Conservation (phyloP, 1,140 invertebrate genomes). For the Bathynomus jamesi region DNA sequence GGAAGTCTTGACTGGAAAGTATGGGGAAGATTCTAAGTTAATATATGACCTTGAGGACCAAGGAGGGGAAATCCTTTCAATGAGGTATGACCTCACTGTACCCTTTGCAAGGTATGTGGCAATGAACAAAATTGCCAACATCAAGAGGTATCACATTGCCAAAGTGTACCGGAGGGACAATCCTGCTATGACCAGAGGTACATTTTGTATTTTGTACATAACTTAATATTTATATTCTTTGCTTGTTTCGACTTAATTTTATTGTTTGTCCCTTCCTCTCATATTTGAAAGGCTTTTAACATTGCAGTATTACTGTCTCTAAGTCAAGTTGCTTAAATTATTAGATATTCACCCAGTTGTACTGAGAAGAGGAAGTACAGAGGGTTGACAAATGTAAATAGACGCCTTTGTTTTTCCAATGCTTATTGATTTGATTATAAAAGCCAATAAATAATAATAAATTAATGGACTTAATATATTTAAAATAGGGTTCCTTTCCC, state of each 20-base stretch:
- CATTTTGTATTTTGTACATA: neutral
- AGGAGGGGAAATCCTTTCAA: slow-evolving; percentile 88
- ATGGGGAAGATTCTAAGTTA: slow-evolving; percentile 98
- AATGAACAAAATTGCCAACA: slow-evolving; percentile 90
- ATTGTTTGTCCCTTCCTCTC: too few species aligned
- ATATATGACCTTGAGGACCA: slow-evolving; percentile 98
- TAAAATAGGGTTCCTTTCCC: too few species aligned
- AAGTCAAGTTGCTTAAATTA: too few species aligned
- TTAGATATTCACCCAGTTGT: too few species aligned
- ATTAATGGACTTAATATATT: too few species aligned
- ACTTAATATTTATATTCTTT: neutral
- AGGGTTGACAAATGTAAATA: too few species aligned
- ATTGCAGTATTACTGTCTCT: too few species aligned
- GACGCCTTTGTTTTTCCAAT: too few species aligned
- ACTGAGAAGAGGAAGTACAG: too few species aligned
- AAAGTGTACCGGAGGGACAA: slow-evolving; percentile 97
- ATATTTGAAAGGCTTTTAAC: too few species aligned
- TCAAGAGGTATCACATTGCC: slow-evolving; percentile 90
- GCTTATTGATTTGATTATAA: too few species aligned
- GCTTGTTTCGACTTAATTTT: neutral
- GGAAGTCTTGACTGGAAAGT: slow-evolving; percentile 97
- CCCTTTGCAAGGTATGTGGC: slow-evolving; percentile 96
- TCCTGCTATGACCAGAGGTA: slow-evolving; percentile 87
- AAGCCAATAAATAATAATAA: too few species aligned
- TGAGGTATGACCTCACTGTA: slow-evolving; percentile 85